Evolutionary conservation across 2,888 invertebrate genomes (phyloP), one percentile per base, ranked within the genome.

Genomic region (Cataglyphis albicans): DNA sequence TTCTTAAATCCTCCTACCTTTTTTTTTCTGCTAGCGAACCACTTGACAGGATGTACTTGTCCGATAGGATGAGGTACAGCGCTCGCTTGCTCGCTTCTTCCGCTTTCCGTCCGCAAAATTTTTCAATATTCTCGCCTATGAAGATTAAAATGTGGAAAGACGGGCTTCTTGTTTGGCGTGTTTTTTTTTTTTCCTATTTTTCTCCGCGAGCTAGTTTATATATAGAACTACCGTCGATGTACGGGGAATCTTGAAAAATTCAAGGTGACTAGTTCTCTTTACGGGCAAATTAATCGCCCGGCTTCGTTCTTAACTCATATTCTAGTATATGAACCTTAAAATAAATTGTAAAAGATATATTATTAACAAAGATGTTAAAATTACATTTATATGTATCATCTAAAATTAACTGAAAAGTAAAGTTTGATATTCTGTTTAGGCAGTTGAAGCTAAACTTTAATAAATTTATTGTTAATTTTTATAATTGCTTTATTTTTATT

Each of bases 41-140:
- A 78, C 83, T 86, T 83, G 86, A 83, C 86, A 73, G 82, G 72
- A 72, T 80, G 72, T 80, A 80, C 72, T 70, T 80, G 78, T 80
- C 78, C 72, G 72, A 72, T 80, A 80, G 72, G 59, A 80, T 80
- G 78, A 80, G 72, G 78, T 80, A 48, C 78, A 35, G 64, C 59
- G 29, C 59, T 21, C 21, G 21, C 21, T 21, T 21, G 29, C 59
- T 64, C 29, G 67, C 59, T 44, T 80, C 44, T 52, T 52, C 52
- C 48, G 38, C 57, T 59, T 25, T 10, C 29, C 29, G 63, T 44
- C 57, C 76, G 65, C 76, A 48, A 84, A 83, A 84, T 82, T 82
- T 82, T 82, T 82, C 82, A 67, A 80, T 82, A 82, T 82, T 82
- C 65, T 61, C 82, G 67, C 67, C 67, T 41, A 73, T 73, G 74